Conservation (phyloP, 37 sponge, comb jelly and placozoan species). For the Aphrocallistes beatrix region DNA sequence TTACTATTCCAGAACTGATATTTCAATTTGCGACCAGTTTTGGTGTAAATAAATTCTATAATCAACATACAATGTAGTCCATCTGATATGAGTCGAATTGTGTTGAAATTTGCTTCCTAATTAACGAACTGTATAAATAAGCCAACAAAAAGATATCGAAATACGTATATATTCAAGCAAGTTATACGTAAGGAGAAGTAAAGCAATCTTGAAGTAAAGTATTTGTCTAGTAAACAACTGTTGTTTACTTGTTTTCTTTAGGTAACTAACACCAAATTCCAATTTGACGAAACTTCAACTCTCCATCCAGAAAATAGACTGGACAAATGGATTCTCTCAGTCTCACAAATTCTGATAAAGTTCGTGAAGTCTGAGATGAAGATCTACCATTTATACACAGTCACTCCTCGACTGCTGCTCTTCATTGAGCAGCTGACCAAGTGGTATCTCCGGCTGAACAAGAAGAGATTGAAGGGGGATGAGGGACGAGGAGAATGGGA, state of each 20-base stretch:
- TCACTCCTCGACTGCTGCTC: constrained; percentile 71
- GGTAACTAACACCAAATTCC: constrained; percentile 26
- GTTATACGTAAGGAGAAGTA: too few relatives aligned
- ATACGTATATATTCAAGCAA: too few relatives aligned
- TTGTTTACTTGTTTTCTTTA: background rate
- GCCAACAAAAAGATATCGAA: too few relatives aligned
- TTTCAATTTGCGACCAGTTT: too few relatives aligned
- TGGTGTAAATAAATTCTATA: too few relatives aligned
- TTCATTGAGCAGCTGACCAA: constrained; percentile 92
- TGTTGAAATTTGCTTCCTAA: too few relatives aligned
- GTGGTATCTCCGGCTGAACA: constrained; percentile 95
- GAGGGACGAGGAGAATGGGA: constrained; percentile 43
- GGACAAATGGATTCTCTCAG: constrained; percentile 90
- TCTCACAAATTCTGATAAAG: constrained; percentile 65
- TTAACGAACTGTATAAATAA: too few relatives aligned
- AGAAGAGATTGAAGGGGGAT: constrained; percentile 84
- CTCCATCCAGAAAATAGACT: constrained; percentile 58
- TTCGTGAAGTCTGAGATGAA: constrained; percentile 86
- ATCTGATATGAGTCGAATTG: too few relatives aligned
- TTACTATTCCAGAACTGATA: too few relatives aligned
- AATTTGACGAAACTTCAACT: constrained; percentile 24
- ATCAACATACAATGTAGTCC: too few relatives aligned
- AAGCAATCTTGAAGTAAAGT: too few relatives aligned
- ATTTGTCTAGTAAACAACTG: too few relatives aligned
- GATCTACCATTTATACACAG: constrained; percentile 83